A percentile compares a stretch with the other conserved stretches of the same genome.
These are phyloP conservation scores for Ia io DNA, from an alignment of 2,113 vertebrate species.

Conservation along the genomic window DNA sequence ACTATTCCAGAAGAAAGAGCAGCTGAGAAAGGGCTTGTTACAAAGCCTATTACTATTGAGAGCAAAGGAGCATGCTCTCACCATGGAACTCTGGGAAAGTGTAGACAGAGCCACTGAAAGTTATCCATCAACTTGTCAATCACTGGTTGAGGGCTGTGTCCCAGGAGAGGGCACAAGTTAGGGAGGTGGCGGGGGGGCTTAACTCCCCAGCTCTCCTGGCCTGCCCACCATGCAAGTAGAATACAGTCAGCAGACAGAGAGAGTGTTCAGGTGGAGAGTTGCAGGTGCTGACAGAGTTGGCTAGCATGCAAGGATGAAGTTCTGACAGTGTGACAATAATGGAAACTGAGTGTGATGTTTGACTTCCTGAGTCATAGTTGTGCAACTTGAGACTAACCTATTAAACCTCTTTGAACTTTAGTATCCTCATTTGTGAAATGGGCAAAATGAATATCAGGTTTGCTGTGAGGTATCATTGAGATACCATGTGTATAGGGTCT, in stretches of 20 bases:
- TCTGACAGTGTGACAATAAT: background rate
- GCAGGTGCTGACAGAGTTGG: fast-evolving
- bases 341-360: background rate
- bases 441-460: background rate
- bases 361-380: background rate
- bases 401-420: background rate
- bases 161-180: background rate
- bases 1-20: background rate
- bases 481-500: background rate
- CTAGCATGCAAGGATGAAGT: background rate
- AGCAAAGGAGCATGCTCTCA: background rate
- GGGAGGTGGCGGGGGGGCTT: fast-evolving
- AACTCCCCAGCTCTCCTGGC: background rate
- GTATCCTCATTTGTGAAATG: background rate
- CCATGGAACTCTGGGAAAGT: background rate
- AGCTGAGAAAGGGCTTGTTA: background rate
- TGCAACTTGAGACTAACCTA: background rate
- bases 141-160: background rate
- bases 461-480: background rate
- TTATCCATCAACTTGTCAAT: background rate
- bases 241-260: background rate
- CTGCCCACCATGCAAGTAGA: background rate
- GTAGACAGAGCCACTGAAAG: background rate
- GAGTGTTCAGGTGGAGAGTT: background rate
- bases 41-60: background rate